phyloP scores from a whole-genome alignment of 2,797 vertebrate genomes.

The Mallotus villosus region DNA sequence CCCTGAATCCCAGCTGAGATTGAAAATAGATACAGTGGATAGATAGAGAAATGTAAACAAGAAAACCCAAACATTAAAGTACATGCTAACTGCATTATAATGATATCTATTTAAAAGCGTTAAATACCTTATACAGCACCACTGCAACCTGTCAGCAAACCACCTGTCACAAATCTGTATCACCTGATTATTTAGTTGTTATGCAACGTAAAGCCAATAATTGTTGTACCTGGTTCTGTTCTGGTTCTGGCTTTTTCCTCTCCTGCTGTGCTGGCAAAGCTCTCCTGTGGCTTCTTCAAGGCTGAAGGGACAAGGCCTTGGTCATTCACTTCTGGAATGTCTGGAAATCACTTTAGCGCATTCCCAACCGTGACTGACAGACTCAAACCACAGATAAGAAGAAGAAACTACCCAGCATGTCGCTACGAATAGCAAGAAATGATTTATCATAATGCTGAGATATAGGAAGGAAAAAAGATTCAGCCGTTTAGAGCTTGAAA shows the following conservation, averaged over 20 bases:
- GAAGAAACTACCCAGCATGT: constrained; percentile 53
- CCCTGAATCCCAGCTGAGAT: neutral
- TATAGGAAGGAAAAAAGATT: too few relatives aligned
- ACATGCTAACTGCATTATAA: too few relatives aligned
- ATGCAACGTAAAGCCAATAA: constrained; percentile 2
- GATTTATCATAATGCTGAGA: constrained; percentile 51
- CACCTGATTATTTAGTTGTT: constrained; percentile 1
- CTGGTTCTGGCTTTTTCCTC: constrained; percentile 15
- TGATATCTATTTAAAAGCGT: neutral
- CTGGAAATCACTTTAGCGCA: constrained; percentile 56
- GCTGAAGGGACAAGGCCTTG: constrained; percentile 58
- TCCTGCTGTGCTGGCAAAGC: constrained; percentile 24
- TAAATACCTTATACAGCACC: neutral
- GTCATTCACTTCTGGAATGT: constrained; percentile 45
- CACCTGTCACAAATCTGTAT: constrained; percentile 9
- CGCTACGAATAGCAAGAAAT: constrained; percentile 66
- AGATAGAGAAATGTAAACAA: too few relatives aligned
- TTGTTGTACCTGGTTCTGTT: neutral
- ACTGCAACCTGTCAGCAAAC: neutral
- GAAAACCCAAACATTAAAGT: too few relatives aligned
- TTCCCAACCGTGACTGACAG: constrained; percentile 65
- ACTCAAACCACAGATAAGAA: constrained; percentile 64
- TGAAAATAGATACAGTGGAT: neutral
- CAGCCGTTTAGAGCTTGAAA: too few relatives aligned
- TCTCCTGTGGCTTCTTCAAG: constrained; percentile 44